Evolutionary conservation across 2,888 invertebrate species (phyloP).

Genomic region (Elgonia sp.): DNA sequence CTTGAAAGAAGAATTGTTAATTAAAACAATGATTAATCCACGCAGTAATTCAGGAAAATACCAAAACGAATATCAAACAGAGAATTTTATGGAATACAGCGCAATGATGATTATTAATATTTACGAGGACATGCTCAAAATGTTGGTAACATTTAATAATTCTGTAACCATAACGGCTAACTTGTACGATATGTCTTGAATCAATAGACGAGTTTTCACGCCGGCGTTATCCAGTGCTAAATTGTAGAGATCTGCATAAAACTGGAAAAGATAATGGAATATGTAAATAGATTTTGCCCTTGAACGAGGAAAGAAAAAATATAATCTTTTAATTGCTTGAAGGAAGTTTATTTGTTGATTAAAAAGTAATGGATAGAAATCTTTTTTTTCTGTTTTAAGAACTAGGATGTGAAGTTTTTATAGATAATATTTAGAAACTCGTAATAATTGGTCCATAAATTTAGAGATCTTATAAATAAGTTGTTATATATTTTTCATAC

Average conservation of each 20-base stretch:
- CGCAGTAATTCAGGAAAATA: neutral
- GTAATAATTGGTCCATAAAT: no score
- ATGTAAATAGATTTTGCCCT: neutral
- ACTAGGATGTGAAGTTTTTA: neutral
- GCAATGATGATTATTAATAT: constrained; percentile 6
- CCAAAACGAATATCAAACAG: neutral
- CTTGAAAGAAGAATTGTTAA: neutral
- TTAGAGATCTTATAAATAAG: no score
- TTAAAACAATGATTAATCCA: neutral
- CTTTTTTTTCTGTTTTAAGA: no score
- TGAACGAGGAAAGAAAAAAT: neutral
- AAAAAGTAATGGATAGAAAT: no score
- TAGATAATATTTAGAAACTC: neutral
- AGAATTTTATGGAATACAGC: neutral
- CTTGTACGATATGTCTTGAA: constrained; percentile 88
- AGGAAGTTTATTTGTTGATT: no score
- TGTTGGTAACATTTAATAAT: constrained; percentile 89
- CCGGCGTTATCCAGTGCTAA: constrained; percentile 90
- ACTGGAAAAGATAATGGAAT: constrained; percentile 86
- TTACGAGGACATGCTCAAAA: constrained; percentile 90
- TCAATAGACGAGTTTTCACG: constrained; percentile 88
- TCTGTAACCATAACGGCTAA: constrained; percentile 89
- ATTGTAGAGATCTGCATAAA: constrained; percentile 92
- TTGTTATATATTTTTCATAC: no score
- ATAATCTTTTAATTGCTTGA: neutral